Evolutionary conservation across 1,140 invertebrate species (phyloP).

Genomic region (Armadillidium nasatum): DNA sequence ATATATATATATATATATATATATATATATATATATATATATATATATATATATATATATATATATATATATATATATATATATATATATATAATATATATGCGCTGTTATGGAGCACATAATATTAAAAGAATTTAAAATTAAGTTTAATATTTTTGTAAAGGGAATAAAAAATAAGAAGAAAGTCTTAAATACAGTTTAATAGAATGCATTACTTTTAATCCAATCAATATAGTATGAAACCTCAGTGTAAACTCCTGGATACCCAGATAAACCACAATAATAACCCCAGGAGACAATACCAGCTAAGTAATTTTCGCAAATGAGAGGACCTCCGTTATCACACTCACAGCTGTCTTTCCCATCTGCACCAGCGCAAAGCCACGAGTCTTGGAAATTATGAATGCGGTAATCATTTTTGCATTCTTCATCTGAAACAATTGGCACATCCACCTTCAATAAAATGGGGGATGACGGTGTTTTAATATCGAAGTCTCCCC

Average conservation of each 20-base stretch:
- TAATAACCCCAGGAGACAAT: constrained; percentile 19
- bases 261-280: background rate
- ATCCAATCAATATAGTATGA: constrained; percentile 18
- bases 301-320: constrained; percentile 9
- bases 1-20: no score
- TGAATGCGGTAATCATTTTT: background rate
- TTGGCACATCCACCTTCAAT: constrained; percentile 21
- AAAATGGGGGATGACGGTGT: constrained; percentile 1
- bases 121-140: no score
- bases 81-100: no score
- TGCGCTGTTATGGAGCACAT: no score
- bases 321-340: constrained; percentile 22
- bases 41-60: no score
- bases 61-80: no score
- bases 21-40: no score
- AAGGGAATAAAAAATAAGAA: no score
- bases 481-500: constrained; percentile 7
- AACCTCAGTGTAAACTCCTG: constrained; percentile 27
- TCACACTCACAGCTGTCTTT: constrained; percentile 39
- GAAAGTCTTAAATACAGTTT: no score
- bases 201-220: background rate
- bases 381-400: constrained; percentile 32
- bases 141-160: no score
- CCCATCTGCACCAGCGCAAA: constrained; percentile 39
- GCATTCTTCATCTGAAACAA: constrained; percentile 25